These are phyloP conservation scores for Danio choprae DNA, from an alignment of 2,797 vertebrate species.

Conservation along the genomic window DNA sequence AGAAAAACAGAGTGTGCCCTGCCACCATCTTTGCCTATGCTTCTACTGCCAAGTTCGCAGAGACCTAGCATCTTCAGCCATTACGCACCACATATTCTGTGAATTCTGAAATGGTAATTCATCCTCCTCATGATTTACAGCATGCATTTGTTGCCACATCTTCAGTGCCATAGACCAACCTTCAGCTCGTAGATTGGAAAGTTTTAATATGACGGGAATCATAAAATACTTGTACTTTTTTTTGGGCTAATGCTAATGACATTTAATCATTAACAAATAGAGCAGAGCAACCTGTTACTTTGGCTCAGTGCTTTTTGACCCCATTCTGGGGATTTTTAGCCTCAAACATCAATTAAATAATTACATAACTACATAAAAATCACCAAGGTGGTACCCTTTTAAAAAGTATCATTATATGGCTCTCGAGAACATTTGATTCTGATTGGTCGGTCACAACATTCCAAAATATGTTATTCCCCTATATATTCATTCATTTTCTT, in stretches of 20 bases:
- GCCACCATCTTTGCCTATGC: conserved; percentile 31
- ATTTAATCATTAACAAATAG: background rate
- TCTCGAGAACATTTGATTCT: too few relatives aligned
- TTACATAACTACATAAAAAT: too few relatives aligned
- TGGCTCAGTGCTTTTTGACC: background rate
- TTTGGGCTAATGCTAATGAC: background rate
- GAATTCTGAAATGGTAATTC: background rate
- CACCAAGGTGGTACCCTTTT: too few relatives aligned
- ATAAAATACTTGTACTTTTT: background rate
- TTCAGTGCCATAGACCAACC: background rate
- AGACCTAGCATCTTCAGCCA: background rate
- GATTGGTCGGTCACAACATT: too few relatives aligned
- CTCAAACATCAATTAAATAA: too few relatives aligned
- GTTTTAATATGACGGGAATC: background rate
- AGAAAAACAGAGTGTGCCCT: conserved; percentile 56
- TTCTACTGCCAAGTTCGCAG: conserved; percentile 14
- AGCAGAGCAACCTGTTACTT: background rate
- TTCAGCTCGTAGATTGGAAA: background rate
- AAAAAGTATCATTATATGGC: too few relatives aligned
- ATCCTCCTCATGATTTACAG: background rate
- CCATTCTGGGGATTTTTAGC: too few relatives aligned
- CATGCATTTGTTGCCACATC: background rate
- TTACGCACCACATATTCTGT: background rate
- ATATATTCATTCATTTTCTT: too few relatives aligned
- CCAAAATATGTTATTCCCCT: too few relatives aligned